Conservation (phyloP, 92 coral and sea anemone species). For the Porites cylindrica region DNA sequence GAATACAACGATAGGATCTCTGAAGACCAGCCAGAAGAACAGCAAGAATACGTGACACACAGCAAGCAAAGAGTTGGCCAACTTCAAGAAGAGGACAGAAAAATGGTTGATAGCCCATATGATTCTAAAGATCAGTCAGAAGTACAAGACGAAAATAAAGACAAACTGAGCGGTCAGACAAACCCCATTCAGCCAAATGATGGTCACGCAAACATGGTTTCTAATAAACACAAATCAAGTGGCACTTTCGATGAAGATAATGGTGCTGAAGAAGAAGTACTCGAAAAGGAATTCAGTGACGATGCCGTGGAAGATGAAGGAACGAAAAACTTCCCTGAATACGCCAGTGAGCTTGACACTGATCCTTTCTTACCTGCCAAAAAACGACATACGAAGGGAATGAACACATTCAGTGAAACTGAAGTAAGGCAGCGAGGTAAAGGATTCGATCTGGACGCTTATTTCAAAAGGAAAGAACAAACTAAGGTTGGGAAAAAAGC, state of each 20-base stretch:
- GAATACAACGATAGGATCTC: slow-evolving; percentile 13
- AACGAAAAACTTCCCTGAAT: slow-evolving; percentile 26
- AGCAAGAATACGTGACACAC: slow-evolving; percentile 7
- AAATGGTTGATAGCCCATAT: slow-evolving; percentile 21
- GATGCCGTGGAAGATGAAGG: slow-evolving; percentile 9
- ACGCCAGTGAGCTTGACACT: slow-evolving; percentile 23
- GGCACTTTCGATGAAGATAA: neutral
- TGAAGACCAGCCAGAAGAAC: slow-evolving; percentile 4
- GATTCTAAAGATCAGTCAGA: neutral
- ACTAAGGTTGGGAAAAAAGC: neutral
- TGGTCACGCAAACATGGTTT: neutral
- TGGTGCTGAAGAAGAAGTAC: neutral
- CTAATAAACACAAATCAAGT: neutral
- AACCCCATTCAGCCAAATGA: neutral
- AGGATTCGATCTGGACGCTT: slow-evolving; percentile 31
- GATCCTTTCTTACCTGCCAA: slow-evolving; percentile 11
- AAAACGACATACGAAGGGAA: neutral
- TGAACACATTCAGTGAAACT: neutral
- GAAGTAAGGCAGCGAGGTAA: neutral
- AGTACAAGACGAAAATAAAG: neutral
- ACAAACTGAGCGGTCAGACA: neutral
- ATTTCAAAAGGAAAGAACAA: neutral
- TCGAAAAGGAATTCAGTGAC: neutral
- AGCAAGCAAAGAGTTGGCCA: slow-evolving; percentile 15
- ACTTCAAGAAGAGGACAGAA: slow-evolving; percentile 21